Percentiles rank a stretch among this genome's conserved stretches.
phyloP scores from a whole-genome alignment of 2,113 vertebrate genomes.

The Callithrix jacchus region DNA sequence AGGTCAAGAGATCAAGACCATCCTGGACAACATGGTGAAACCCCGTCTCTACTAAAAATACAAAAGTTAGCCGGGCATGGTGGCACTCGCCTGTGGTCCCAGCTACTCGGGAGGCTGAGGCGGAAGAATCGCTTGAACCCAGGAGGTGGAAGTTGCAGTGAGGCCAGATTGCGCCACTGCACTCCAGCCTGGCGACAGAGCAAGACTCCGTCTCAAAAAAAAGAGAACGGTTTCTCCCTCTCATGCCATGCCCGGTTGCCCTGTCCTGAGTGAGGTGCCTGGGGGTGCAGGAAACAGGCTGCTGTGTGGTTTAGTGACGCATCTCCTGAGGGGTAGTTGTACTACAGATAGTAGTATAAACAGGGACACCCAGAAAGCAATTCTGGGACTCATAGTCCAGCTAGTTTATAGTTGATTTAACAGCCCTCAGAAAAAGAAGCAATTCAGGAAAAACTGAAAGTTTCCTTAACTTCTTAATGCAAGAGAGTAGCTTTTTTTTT shows the following conservation, averaged over 20 bases:
- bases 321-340: neutral
- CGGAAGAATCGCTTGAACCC: too few species aligned
- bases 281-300: neutral
- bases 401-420: neutral
- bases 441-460: neutral
- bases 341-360: neutral
- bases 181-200: too few species aligned
- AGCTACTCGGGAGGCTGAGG: too few species aligned
- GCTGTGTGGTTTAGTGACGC: neutral
- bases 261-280: neutral
- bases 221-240: neutral
- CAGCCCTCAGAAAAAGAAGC: neutral
- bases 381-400: neutral
- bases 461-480: neutral
- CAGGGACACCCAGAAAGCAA: neutral
- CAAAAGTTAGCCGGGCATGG: too few species aligned
- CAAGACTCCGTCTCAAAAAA: too few species aligned
- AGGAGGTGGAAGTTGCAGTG: too few species aligned
- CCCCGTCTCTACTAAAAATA: too few species aligned
- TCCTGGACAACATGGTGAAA: too few species aligned
- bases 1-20: too few species aligned
- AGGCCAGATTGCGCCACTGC: too few species aligned
- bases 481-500: too few species aligned
- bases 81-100: too few species aligned
- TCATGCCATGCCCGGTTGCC: fast-evolving